Evolutionary conservation across 1,140 invertebrate genomes (phyloP).

Genomic region (Drosophila biarmipes): DNA sequence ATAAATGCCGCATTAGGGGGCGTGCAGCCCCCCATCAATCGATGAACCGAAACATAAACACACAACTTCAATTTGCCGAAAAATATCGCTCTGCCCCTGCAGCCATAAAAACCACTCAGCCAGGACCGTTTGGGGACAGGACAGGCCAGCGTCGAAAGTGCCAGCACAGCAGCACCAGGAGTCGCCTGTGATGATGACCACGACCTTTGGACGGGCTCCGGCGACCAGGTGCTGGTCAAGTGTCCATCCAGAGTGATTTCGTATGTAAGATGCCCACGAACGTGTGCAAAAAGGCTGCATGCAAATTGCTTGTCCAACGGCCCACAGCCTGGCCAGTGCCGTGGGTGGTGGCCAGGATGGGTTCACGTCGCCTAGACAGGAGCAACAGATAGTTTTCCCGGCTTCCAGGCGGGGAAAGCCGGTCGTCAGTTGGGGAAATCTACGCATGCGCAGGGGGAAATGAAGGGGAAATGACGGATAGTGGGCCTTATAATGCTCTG

Average conservation of each 20-base stretch:
- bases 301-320: slow-evolving; percentile 46
- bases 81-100: slow-evolving; percentile 1
- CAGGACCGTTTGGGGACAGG: slow-evolving; percentile 2
- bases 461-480: slow-evolving; percentile 16
- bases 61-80: slow-evolving; percentile 35
- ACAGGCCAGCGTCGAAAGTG: slow-evolving; percentile 28
- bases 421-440: slow-evolving; percentile 11
- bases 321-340: slow-evolving; percentile 4
- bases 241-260: slow-evolving; percentile 55
- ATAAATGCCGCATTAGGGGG: slow-evolving; percentile 14
- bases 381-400: slow-evolving; percentile 76
- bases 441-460: slow-evolving; percentile 40
- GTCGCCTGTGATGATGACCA: slow-evolving; percentile 52
- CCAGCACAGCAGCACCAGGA: slow-evolving; percentile 33
- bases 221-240: slow-evolving; percentile 25
- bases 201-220: slow-evolving; percentile 4
- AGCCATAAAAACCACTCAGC: slow-evolving; percentile 30
- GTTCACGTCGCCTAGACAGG: slow-evolving; percentile 14
- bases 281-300: slow-evolving; percentile 56
- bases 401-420: slow-evolving; percentile 41
- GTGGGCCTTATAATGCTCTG: no score
- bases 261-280: slow-evolving; percentile 52
- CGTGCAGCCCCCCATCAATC: slow-evolving; percentile 17
- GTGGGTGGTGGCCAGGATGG: neutral
- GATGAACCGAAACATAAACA: slow-evolving; percentile 32